phyloP scores from a whole-genome alignment of 1,140 invertebrate genomes.

The Drosophila bocki region DNA sequence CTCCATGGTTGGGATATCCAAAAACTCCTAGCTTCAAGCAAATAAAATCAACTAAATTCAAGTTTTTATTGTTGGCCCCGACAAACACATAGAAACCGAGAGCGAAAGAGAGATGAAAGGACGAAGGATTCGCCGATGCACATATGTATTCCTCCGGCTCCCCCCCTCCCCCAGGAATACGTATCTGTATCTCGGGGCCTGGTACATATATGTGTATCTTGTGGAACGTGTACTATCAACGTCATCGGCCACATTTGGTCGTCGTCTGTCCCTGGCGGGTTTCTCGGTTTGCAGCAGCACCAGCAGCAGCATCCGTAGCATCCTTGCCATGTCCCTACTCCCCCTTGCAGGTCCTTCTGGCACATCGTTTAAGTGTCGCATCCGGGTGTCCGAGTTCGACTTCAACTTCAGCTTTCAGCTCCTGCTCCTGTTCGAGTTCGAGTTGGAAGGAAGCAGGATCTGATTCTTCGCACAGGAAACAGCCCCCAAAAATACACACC shows the following conservation, averaged over 20 bases:
- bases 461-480: constrained; percentile 20
- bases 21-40: constrained; percentile 42
- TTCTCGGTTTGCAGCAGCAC: constrained; percentile 20
- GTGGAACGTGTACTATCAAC: constrained; percentile 76
- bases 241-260: constrained; percentile 72
- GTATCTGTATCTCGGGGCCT: constrained; percentile 15
- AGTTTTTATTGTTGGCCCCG: constrained; percentile 75
- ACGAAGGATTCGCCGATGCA: constrained; percentile 25
- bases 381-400: constrained; percentile 65
- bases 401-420: constrained; percentile 12
- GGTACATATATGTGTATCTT: constrained; percentile 32
- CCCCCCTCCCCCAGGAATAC: not conserved
- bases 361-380: constrained; percentile 80
- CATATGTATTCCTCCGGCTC: constrained; percentile 17
- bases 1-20: constrained; percentile 35
- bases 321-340: not conserved
- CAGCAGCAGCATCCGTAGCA: not conserved
- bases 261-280: constrained; percentile 45
- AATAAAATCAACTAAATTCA: constrained; percentile 81
- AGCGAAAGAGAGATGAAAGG: not conserved
- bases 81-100: not conserved
- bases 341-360: not conserved
- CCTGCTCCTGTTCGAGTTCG: constrained; percentile 24
- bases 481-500: constrained; percentile 1
- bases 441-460: constrained; percentile 44